Evolutionary conservation across 2,797 vertebrate species (phyloP).

Genomic region (Poeciliopsis infans): DNA sequence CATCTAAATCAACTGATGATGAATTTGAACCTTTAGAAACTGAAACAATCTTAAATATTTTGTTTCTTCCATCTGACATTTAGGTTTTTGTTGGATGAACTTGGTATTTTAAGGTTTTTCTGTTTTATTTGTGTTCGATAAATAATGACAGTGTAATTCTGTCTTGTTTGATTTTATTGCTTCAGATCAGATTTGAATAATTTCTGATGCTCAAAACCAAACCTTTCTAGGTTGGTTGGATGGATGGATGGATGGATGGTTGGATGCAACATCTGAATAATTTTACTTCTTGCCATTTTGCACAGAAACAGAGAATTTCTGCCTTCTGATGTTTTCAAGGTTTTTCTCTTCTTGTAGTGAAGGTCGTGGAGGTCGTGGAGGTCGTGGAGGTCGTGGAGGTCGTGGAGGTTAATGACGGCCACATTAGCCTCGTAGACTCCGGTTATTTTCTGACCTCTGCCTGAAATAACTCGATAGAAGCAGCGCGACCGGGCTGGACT

Average conservation of each 20-base stretch:
- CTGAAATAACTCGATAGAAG: not conserved
- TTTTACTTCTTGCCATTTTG: too few species aligned
- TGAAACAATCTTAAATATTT: not conserved
- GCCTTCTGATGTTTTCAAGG: too few species aligned
- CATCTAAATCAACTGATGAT: constrained; percentile 44
- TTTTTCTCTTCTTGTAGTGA: too few species aligned
- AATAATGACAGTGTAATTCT: not conserved
- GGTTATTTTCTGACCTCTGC: not conserved
- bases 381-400: too few species aligned
- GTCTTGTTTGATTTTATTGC: not conserved
- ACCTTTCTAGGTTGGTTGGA: too few species aligned
- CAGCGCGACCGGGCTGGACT: not conserved
- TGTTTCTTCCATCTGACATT: too few species aligned
- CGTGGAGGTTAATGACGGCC: too few species aligned
- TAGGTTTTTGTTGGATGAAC: too few species aligned
- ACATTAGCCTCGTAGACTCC: not conserved
- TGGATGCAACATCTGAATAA: too few species aligned
- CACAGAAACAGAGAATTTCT: too few species aligned
- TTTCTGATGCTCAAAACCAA: not conserved
- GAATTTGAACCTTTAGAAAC: not conserved
- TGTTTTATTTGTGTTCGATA: not conserved
- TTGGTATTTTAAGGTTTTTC: not conserved
- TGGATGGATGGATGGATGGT: too few species aligned
- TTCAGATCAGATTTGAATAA: not conserved
- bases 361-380: too few species aligned